phyloP scores from a whole-genome alignment of 2,113 vertebrate genomes.

The Cyphomyrus plagiostoma region DNA sequence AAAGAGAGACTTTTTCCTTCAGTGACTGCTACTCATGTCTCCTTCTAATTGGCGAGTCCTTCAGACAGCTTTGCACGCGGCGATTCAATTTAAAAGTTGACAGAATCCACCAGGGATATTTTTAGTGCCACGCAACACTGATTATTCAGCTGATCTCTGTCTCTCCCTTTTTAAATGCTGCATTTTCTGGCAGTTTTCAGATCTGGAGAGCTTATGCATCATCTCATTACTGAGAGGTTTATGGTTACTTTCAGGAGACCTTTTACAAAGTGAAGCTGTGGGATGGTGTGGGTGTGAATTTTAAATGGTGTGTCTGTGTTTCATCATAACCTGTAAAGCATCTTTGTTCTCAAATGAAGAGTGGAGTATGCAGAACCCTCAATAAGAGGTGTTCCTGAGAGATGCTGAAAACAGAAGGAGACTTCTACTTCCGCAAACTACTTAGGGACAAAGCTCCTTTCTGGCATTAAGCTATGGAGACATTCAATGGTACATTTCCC shows the following conservation, averaged over 20 bases:
- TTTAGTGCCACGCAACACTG: conserved; percentile 16
- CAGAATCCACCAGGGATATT: conserved; percentile 13
- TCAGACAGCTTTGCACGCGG: background rate
- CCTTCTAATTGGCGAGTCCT: conserved; percentile 4
- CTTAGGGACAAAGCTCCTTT: conserved; percentile 23
- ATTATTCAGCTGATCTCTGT: background rate
- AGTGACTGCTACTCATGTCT: background rate
- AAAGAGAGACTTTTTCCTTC: background rate
- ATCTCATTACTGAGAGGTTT: background rate
- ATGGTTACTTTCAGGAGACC: background rate
- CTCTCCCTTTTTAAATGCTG: conserved; percentile 1
- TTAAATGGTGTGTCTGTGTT: background rate
- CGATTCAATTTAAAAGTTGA: conserved; percentile 22
- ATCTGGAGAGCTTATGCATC: background rate
- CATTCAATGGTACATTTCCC: background rate
- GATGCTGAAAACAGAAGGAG: background rate
- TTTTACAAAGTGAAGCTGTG: background rate
- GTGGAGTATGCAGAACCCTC: background rate
- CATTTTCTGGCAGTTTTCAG: background rate
- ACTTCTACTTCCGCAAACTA: background rate
- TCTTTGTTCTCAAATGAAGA: background rate
- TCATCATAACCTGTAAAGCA: background rate
- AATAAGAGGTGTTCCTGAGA: background rate
- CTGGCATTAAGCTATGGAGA: background rate
- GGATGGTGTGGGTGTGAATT: background rate